These are phyloP conservation scores for Eremobia ochroleuca DNA, from an alignment of 2,888 invertebrate genomes.

Conservation along the genomic window DNA sequence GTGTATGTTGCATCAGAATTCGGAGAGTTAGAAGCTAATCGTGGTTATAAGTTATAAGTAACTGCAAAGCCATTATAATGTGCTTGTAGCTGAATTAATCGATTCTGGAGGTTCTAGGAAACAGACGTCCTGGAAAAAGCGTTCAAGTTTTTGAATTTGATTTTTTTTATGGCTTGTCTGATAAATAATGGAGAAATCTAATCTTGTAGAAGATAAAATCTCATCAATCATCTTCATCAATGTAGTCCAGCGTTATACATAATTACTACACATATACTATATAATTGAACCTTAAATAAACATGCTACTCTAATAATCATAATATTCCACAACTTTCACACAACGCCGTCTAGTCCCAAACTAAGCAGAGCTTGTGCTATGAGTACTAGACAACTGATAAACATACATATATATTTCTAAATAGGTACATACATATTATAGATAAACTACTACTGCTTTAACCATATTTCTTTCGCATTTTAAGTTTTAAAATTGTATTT, in stretches of 20 bases:
- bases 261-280: too few species aligned
- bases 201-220: background rate
- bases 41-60: conserved; percentile 11
- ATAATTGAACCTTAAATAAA: background rate
- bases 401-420: too few species aligned
- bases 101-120: background rate
- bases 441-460: background rate
- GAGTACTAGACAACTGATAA: too few species aligned
- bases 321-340: too few species aligned
- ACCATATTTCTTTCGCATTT: background rate
- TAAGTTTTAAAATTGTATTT: background rate
- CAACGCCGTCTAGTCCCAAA: too few species aligned
- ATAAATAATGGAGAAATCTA: background rate
- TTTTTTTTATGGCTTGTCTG: background rate
- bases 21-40: background rate
- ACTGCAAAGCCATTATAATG: background rate
- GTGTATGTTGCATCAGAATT: background rate
- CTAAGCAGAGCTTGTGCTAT: too few species aligned
- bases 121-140: background rate
- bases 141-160: background rate
- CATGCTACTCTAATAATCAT: too few species aligned
- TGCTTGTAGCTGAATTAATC: conserved; percentile 2
- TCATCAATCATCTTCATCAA: too few species aligned
- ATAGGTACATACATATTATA: too few species aligned
- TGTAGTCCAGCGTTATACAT: background rate